phyloP scores from a whole-genome alignment of 2,888 invertebrate genomes.

The Lasiommata megera region DNA sequence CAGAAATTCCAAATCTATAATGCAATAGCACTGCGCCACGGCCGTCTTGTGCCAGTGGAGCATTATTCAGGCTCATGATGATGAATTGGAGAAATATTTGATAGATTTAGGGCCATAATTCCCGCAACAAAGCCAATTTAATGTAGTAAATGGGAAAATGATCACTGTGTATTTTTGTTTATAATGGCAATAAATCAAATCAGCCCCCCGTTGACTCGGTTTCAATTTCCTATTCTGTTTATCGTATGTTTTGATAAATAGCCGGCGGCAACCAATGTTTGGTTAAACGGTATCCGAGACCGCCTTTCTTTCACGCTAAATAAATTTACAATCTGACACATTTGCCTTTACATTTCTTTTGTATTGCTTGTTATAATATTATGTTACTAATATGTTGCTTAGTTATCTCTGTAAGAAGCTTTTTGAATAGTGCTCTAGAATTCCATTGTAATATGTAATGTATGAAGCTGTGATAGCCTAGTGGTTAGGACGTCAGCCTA shows the following conservation, averaged over 20 bases:
- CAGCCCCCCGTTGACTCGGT: slow-evolving; percentile 68
- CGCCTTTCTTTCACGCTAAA: slow-evolving; percentile 67
- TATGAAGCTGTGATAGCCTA: too few species aligned
- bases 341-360: slow-evolving; percentile 69
- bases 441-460: too few species aligned
- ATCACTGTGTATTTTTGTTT: slow-evolving; percentile 75
- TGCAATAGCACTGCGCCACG: too few species aligned
- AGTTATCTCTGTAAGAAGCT: too few species aligned
- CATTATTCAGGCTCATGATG: neutral
- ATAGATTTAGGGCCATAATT: slow-evolving; percentile 30
- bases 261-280: slow-evolving; percentile 60
- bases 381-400: too few species aligned
- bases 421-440: too few species aligned
- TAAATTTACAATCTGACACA: slow-evolving; percentile 68
- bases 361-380: slow-evolving; percentile 56
- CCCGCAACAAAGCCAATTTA: slow-evolving; percentile 63
- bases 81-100: neutral
- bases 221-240: slow-evolving; percentile 79
- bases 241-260: slow-evolving; percentile 78
- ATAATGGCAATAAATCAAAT: slow-evolving; percentile 76
- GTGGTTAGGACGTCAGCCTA: too few species aligned
- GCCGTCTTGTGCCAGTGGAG: neutral
- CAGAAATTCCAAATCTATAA: too few species aligned
- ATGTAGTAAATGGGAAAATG: slow-evolving; percentile 69
- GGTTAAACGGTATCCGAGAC: slow-evolving; percentile 56